A percentile compares a stretch with the other conserved stretches of the same genome.
Evolutionary conservation across 2,797 vertebrate genomes (phyloP).

Genomic region (Oreonectes daqikongensis): DNA sequence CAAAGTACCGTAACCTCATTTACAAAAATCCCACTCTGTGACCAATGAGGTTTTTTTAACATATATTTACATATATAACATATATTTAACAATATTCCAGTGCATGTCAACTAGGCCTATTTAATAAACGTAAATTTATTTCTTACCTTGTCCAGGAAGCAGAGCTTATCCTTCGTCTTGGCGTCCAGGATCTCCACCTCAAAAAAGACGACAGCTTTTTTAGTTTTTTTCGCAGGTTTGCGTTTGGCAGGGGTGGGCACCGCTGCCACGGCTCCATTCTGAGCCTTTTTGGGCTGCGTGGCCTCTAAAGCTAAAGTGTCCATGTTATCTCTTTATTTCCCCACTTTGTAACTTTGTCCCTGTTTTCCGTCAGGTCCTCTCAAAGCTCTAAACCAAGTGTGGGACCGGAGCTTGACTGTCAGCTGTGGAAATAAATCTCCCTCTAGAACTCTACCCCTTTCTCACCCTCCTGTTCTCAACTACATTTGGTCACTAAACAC

Average conservation of each 20-base stretch:
- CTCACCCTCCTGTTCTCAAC: conserved; percentile 21
- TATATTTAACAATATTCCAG: too few species aligned
- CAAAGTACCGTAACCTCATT: neutral
- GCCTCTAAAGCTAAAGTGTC: conserved; percentile 81
- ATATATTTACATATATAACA: too few species aligned
- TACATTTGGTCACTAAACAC: neutral
- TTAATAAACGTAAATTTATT: neutral
- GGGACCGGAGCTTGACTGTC: conserved; percentile 59
- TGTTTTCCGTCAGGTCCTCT: conserved; percentile 38
- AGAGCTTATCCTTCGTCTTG: conserved; percentile 93
- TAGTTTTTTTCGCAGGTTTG: conserved; percentile 84
- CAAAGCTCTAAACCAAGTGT: conserved; percentile 51
- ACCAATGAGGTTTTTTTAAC: neutral
- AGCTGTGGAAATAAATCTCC: conserved; percentile 79
- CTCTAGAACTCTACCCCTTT: conserved; percentile 43
- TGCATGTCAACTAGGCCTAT: too few species aligned
- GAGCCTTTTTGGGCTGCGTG: conserved; percentile 67
- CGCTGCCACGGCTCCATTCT: conserved; percentile 56
- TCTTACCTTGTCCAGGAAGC: conserved; percentile 95
- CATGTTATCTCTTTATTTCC: conserved; percentile 66
- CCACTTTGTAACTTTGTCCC: conserved; percentile 27
- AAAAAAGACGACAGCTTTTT: conserved; percentile 93
- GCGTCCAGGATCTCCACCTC: conserved; percentile 98
- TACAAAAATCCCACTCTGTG: neutral
- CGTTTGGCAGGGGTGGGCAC: conserved; percentile 66